Conservation (phyloP, 1,140 invertebrate species). For the Hyles euphorbiae region DNA sequence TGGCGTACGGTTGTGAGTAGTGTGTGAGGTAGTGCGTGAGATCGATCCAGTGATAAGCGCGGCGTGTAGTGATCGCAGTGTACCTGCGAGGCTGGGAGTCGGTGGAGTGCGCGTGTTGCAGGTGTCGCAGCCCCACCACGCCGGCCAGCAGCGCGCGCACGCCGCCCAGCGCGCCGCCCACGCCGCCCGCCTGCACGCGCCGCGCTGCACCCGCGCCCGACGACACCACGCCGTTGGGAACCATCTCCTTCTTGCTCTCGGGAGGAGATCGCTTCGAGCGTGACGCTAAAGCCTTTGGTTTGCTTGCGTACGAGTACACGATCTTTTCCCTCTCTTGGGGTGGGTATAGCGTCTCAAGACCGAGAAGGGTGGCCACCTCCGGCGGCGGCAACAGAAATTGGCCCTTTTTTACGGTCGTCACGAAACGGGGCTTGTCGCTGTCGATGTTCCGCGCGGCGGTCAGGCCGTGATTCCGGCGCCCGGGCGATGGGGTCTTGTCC, state of each 20-base stretch:
- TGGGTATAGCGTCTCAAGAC: constrained; percentile 71
- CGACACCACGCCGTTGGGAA: constrained; percentile 47
- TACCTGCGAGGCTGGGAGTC: neutral
- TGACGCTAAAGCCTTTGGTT: constrained; percentile 70
- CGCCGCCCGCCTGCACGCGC: constrained; percentile 21
- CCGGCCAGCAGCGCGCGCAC: constrained; percentile 49
- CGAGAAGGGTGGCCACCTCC: constrained; percentile 80
- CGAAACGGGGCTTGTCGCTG: constrained; percentile 77
- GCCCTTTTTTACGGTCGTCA: constrained; percentile 86
- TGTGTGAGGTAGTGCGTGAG: no score
- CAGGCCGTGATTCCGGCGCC: constrained; percentile 7
- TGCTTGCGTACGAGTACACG: constrained; percentile 78
- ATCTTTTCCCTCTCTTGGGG: constrained; percentile 56
- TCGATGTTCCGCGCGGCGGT: constrained; percentile 19
- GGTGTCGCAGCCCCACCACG: constrained; percentile 39
- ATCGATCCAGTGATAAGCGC: neutral
- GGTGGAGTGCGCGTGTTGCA: constrained; percentile 26
- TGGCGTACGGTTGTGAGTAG: no score
- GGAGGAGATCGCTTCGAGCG: constrained; percentile 32
- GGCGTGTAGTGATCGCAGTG: neutral
- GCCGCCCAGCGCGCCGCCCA: constrained; percentile 36
- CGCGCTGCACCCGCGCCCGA: constrained; percentile 21
- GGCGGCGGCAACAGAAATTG: constrained; percentile 86
- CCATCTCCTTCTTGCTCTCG: constrained; percentile 26
- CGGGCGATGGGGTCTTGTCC: constrained; percentile 33